Evolutionary conservation across 53 echinoderm and acorn worm genomes (phyloP), one percentile per base, ranked within the genome.

Genomic region (Glandiceps talaboti): DNA sequence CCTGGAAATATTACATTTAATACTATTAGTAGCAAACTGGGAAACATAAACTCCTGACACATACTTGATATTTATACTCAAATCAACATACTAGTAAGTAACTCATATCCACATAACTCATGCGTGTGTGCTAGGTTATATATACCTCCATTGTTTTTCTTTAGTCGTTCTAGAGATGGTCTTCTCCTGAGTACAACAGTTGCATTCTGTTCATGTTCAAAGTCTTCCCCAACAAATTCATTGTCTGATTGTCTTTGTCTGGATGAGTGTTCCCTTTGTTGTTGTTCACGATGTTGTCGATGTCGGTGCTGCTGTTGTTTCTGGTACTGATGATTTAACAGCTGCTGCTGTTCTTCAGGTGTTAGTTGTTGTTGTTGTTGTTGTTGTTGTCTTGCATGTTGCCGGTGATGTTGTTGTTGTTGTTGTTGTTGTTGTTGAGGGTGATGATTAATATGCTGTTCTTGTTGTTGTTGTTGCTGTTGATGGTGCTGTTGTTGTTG

Each of bases 381-480:
- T 20, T 6, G 64, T 6, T 45, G 64, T 45, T 75, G 27, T n/a
- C 29, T 1, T 10, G 10, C 10, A 10, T 27, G 29, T 26, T 75
- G 29, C 29, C 1, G 76, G 1, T 10, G 27, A 6, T 75, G 29
- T 28, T 75, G 76, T 26, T 75, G 76, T n/a, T 10, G 76, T 10
- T 26, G 76, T 1, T 75, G 76, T 1, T 75, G 76, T 26, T 75
- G 76, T 26, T 75, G 14, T 26, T 10, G 76, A 10, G 10, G 14
- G 6, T 75, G 27, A 10, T 75, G 76, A 27, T 75, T n/a, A 1
- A 1, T n/a, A 27, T 75, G 76, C 1, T 75, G 27, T 26, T 75
- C 12, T n/a, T 75, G 76, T 28, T 75, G 14, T 28, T 1, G 76
- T n/a, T 75, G 76, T 75, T 75, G 76, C 76, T 75, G 76, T 28